phyloP scores from a whole-genome alignment of 92 coral and sea anemone genomes.

The Parazoanthus swiftii region DNA sequence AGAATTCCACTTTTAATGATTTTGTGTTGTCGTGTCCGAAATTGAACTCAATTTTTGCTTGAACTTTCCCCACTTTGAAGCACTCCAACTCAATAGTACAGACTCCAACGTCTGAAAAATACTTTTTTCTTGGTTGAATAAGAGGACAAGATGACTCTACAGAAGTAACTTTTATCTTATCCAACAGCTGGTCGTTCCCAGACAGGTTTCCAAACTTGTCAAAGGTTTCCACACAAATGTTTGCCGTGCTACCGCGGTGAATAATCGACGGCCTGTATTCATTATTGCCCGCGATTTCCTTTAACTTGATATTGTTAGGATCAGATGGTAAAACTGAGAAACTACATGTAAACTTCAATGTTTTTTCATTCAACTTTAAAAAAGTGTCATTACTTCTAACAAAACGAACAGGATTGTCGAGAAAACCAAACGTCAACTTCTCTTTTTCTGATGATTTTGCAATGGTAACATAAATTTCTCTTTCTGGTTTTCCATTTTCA shows the following conservation, averaged over 20 bases:
- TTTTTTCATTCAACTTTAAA: background rate
- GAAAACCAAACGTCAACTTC: background rate
- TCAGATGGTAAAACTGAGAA: slow-evolving; percentile 19
- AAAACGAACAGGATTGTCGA: background rate
- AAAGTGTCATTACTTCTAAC: background rate
- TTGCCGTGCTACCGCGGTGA: background rate
- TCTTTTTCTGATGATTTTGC: background rate
- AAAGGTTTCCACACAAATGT: background rate
- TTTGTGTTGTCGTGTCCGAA: background rate
- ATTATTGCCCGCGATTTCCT: background rate
- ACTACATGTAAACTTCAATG: background rate
- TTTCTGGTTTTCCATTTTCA: slow-evolving; percentile 10
- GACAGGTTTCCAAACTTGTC: slow-evolving; percentile 8
- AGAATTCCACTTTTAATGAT: background rate
- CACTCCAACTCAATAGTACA: background rate
- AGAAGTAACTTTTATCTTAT: background rate
- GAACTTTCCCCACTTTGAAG: background rate
- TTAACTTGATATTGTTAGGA: background rate
- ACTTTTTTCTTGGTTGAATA: background rate
- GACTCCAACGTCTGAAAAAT: background rate
- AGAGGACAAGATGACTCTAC: background rate
- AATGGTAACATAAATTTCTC: background rate
- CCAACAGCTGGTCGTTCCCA: background rate
- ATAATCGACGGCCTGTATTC: background rate
- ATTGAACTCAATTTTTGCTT: background rate